Percentiles rank a stretch among this genome's conserved stretches.
These are phyloP conservation scores for Calephelis perditalis DNA, from an alignment of 2,888 invertebrate genomes.

Conservation along the genomic window DNA sequence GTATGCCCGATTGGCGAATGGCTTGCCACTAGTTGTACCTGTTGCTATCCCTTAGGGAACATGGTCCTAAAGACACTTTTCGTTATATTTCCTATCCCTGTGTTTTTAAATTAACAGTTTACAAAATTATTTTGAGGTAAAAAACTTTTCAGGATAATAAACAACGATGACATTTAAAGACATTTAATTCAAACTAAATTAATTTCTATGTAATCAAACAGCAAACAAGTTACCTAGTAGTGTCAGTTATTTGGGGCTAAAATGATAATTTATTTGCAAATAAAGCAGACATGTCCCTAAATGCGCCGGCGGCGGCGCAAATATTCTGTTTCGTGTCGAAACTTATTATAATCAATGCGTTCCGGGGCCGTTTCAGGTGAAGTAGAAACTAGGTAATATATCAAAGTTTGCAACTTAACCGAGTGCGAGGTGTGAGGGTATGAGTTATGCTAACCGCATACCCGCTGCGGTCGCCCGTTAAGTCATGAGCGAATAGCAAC, in stretches of 20 bases:
- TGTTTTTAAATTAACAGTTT: no score
- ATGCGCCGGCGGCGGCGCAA: slow-evolving; percentile 30
- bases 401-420: slow-evolving; percentile 70
- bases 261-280: background rate
- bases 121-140: no score
- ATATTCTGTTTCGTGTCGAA: slow-evolving; percentile 29
- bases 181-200: no score
- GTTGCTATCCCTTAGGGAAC: no score
- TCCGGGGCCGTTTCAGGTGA: slow-evolving; percentile 51
- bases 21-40: no score
- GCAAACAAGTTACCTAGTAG: background rate
- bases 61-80: no score
- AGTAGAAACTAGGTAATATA: slow-evolving; percentile 51
- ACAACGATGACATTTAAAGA: no score
- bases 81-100: no score
- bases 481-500: slow-evolving; percentile 27
- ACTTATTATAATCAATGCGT: slow-evolving; percentile 38
- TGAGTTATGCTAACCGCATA: slow-evolving; percentile 70
- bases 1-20: no score
- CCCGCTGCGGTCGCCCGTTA: slow-evolving; percentile 33
- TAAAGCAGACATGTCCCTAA: slow-evolving; percentile 9
- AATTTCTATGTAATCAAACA: no score
- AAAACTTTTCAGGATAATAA: no score
- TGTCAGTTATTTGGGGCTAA: background rate
- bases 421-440: slow-evolving; percentile 62